These are phyloP conservation scores for Dryomyza anilis DNA, from an alignment of 2,888 invertebrate species.

Conservation along the genomic window DNA sequence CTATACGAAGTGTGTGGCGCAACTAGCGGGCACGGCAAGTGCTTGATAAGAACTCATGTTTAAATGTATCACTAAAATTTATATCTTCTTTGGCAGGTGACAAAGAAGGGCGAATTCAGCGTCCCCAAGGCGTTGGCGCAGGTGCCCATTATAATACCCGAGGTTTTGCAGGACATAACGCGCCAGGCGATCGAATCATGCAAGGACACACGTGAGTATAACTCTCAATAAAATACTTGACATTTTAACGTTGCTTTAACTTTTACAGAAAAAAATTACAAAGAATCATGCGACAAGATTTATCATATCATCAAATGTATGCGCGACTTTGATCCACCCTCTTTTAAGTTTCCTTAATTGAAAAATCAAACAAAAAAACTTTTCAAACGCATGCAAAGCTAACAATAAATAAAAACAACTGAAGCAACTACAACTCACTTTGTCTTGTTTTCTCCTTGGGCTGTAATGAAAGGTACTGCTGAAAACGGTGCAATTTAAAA, in stretches of 20 bases:
- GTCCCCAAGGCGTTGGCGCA: conserved; percentile 51
- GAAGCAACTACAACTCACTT: conserved; percentile 45
- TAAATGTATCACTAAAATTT: background rate
- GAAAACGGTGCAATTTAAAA: background rate
- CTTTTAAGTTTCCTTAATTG: conserved; percentile 50
- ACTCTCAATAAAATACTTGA: background rate
- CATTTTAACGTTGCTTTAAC: background rate
- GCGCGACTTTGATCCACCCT: conserved; percentile 46
- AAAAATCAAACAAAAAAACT: conserved; percentile 2
- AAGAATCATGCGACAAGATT: conserved; percentile 51
- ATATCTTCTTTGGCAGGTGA: conserved; percentile 40
- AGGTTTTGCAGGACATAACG: conserved; percentile 47
- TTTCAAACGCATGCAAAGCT: background rate
- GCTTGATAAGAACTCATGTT: background rate
- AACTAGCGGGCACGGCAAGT: conserved; percentile 54
- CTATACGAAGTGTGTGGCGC: conserved; percentile 53
- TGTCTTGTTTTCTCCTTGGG: conserved; percentile 51
- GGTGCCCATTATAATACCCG: conserved; percentile 53
- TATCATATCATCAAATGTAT: conserved; percentile 53
- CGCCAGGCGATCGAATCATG: conserved; percentile 45
- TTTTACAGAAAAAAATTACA: conserved; percentile 50
- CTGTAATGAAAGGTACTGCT: conserved; percentile 36
- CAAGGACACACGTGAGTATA: conserved; percentile 51
- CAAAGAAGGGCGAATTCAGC: conserved; percentile 55
- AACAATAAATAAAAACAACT: conserved; percentile 4